Percentiles rank a stretch among this genome's conserved stretches.
Evolutionary conservation across 2,113 vertebrate genomes (phyloP).

Genomic region (Dicentrarchus labrax): DNA sequence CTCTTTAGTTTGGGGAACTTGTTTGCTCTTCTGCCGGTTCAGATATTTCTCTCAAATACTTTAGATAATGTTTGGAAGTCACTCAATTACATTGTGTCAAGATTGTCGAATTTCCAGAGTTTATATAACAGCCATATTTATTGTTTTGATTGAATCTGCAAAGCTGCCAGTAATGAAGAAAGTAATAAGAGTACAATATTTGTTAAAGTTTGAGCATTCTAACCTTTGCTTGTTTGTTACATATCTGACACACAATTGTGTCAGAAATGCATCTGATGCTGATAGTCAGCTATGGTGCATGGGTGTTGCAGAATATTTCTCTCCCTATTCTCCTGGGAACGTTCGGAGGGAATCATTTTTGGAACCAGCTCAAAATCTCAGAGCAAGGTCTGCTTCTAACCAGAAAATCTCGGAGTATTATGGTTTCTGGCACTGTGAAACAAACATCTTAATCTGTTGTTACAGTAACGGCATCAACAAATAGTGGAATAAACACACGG

Average conservation of each 20-base stretch:
- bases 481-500: slow-evolving; percentile 43
- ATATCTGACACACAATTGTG: not conserved
- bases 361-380: slow-evolving; percentile 36
- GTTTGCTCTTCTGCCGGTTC: not conserved
- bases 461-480: slow-evolving; percentile 63
- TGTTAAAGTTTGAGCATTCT: not conserved
- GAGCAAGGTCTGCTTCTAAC: slow-evolving; percentile 37
- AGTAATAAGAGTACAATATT: not conserved
- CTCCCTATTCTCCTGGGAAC: slow-evolving; percentile 11
- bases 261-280: slow-evolving; percentile 15
- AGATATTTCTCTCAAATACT: not conserved
- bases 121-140: not conserved
- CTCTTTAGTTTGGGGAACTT: not conserved
- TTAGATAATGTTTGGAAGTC: not conserved
- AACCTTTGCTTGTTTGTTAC: not conserved
- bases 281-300: not conserved
- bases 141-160: not conserved
- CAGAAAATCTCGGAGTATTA: slow-evolving; percentile 24
- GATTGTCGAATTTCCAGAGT: not conserved
- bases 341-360: slow-evolving; percentile 38
- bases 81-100: not conserved
- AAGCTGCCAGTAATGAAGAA: not conserved
- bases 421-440: slow-evolving; percentile 31
- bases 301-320: slow-evolving; percentile 12
- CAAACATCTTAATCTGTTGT: slow-evolving; percentile 43